A percentile compares a stretch with the other conserved stretches of the same genome.
phyloP scores from a whole-genome alignment of 2,888 invertebrate species.

The Leptinotarsa peninsularis region DNA sequence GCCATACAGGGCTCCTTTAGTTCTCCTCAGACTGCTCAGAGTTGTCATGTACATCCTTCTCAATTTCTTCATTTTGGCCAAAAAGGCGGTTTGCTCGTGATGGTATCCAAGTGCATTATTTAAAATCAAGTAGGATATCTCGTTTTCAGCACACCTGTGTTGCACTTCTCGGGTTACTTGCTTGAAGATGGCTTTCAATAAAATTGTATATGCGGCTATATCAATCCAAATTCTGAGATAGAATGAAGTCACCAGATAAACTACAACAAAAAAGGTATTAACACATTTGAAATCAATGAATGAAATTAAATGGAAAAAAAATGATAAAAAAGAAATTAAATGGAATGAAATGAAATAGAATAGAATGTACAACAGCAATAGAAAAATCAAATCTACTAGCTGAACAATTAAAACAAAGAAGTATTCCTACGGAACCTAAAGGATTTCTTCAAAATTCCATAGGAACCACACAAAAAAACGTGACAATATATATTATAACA shows the following conservation, averaged over 20 bases:
- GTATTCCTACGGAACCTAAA: too few relatives aligned
- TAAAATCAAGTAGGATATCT: not conserved
- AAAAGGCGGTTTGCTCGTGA: conserved; percentile 26
- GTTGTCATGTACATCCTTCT: conserved; percentile 37
- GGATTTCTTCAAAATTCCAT: too few relatives aligned
- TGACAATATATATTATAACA: too few relatives aligned
- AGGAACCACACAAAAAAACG: too few relatives aligned
- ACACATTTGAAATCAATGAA: not conserved
- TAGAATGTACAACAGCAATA: too few relatives aligned
- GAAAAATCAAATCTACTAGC: too few relatives aligned
- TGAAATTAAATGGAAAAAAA: not conserved
- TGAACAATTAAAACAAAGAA: too few relatives aligned
- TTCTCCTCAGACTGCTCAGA: conserved; percentile 36
- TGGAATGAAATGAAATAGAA: too few relatives aligned
- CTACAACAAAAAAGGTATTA: conserved; percentile 16
- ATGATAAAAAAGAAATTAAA: not conserved
- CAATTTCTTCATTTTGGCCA: conserved; percentile 33
- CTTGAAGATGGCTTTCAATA: conserved; percentile 23
- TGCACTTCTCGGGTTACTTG: conserved; percentile 30
- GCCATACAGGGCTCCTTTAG: conserved; percentile 1
- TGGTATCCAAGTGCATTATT: not conserved
- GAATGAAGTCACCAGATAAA: conserved; percentile 27
- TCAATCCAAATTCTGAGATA: conserved; percentile 30
- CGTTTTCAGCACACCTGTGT: conserved; percentile 1
- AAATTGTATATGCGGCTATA: conserved; percentile 23